phyloP scores from a whole-genome alignment of 2,888 invertebrate genomes.

The Plemyria rubiginata region DNA sequence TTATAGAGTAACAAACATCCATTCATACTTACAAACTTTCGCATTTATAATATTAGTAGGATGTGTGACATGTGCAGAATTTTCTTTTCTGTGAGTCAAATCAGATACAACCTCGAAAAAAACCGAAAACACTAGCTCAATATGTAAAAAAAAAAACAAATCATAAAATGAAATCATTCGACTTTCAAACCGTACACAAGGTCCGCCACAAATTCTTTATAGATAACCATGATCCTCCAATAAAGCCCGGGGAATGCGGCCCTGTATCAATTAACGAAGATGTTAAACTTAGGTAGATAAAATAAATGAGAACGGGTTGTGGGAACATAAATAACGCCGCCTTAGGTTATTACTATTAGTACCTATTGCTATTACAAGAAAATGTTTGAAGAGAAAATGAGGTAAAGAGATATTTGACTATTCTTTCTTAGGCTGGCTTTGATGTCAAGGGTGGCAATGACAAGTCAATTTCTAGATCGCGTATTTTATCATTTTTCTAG shows the following conservation, averaged over 20 bases:
- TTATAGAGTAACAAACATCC: no score
- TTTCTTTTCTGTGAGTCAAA: background rate
- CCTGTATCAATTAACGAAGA: constrained; percentile 76
- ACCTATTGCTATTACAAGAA: constrained; percentile 48
- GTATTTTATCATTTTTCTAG: no score
- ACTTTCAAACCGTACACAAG: constrained; percentile 19
- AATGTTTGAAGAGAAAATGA: constrained; percentile 50
- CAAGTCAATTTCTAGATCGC: no score
- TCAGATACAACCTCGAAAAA: background rate
- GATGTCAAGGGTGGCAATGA: no score
- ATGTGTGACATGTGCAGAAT: no score
- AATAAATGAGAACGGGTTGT: constrained; percentile 54
- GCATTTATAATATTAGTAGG: no score
- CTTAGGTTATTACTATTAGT: constrained; percentile 41
- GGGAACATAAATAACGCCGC: constrained; percentile 55
- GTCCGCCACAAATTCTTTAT: constrained; percentile 55
- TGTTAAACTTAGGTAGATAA: constrained; percentile 63
- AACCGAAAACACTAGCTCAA: background rate
- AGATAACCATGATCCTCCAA: constrained; percentile 58
- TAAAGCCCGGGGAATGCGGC: constrained; percentile 70
- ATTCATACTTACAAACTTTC: no score
- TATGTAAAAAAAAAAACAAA: constrained; percentile 11
- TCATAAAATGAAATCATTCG: constrained; percentile 19
- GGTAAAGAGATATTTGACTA: constrained; percentile 4
- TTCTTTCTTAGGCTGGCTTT: constrained; percentile 6